Base-by-base conservation (phyloP, 2,113 vertebrate genomes). In the Lophius piscatorius region DNA sequence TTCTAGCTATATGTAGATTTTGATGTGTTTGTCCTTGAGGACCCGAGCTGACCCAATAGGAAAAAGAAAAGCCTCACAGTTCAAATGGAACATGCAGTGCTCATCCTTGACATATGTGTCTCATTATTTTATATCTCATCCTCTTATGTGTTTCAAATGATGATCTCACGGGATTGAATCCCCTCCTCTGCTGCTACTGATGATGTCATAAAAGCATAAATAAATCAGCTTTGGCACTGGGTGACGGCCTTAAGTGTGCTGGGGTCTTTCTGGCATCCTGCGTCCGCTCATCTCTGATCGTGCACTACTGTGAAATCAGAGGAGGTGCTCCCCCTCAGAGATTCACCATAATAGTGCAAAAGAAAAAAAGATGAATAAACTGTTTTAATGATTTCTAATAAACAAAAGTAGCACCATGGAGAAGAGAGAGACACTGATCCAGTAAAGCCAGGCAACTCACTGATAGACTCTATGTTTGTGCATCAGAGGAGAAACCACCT, bases 201-300 rank as follows among this genome's bases (percentile, higher is more conserved):
- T 38, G 18, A 40, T 44, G 56, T 64, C 41, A 42, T 26, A 20
- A 39, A 21, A 81, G 16, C 2, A 40, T 54, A 57, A 63, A 77
- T 66, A 59, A 70, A 62, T 80, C 62, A 76, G 72, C 81, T 86
- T 86, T 86, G 86, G 81, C 86, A 84, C 83, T 73, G 70, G 59
- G 69, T 81, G 80, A 78, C 70, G 48, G 63, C 59, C n/a, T 28
- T 56, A 77, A 57, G 64, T 71, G 70, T 80, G 80, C 73, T 68
- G 75, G 38, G 56, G 59, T 40, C 18, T 60, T 54, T 57, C 23
- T 33, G 10, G 28, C 12, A 35, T 50, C 22, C 56, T 14, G 20
- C 10, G 22, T 11, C 31, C 46, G 3, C 59, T 46, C 14, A 1
- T 50, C 35, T 34, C 23, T 4, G 44, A 65, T 57, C 69, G 13